Base-by-base conservation (phyloP, 2,797 vertebrate genomes). In the Macrochelys suwanniensis region DNA sequence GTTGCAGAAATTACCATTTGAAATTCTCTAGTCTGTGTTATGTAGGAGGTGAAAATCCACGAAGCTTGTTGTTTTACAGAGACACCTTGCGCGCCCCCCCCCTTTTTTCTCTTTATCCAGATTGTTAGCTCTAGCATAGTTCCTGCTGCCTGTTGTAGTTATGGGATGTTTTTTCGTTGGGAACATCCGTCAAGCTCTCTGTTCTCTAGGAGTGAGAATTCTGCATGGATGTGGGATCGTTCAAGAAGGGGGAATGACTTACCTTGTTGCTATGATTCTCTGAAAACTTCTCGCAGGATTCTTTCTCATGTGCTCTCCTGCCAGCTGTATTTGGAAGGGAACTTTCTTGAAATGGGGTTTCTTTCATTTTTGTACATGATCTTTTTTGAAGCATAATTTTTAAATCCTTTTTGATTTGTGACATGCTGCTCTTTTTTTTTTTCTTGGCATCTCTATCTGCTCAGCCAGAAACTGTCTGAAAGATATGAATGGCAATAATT, bases 291-390 rank as follows among this genome's bases (percentile, higher is more conserved):
- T 16, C 13, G 59, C 49, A 92, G 28, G 21, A 65, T 80, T 94
- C n/a, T 95, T 11, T 93, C 42, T 95, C 12, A 12, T 74, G 17
- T 78, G 31, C 82, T 93, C 93, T 96, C 12, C n/a, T 95, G 23
- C 51, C 42, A 92, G 23, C 26, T 89, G 76, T 37, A 17, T 88
- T 82, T 51, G 37, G 47, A 94, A 92, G 56, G 61, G 61, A 65
- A 57, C 25, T 57, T 57, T 28, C 56, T 57, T 57, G 11, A 28
- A 57, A 57, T 28, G 56, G 26, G 56, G 25, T 57, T 57, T 57
- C 25, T 57, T 57, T 57, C 56, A 57, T 59, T 31, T 59, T 31
- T 59, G 28, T 59, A 59, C 28, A 59, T 31, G 11, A 12, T 59
- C 57, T 59, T 59, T 59, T 59, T 59, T 59, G 57, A 31, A 59